Evolutionary conservation across 2,888 invertebrate species (phyloP), one percentile per base, ranked within the genome.

Genomic region (Masnerella sp.): DNA sequence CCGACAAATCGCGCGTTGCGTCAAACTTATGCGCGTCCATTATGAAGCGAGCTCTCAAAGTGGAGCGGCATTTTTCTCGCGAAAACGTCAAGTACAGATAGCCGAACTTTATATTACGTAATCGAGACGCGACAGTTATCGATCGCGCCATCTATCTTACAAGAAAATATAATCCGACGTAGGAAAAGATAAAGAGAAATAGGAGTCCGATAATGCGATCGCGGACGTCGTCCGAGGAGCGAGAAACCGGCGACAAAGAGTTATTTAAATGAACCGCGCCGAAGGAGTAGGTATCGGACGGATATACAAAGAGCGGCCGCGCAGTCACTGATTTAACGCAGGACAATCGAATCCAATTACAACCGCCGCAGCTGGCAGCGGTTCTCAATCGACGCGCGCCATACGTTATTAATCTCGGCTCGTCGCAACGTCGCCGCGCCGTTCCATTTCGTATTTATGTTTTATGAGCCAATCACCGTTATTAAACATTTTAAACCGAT

Each of bases 271-370:
- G 81, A 81, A 80, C 79, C 79, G 81, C 80, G 79, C 81, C 81
- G 80, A 78, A 79, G 78, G 79, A 82, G 70, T 75, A 80, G 81
- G 82, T 77, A 80, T 81, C 80, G 82, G 81, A 82, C 79, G 82
- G 81, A 84, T 82, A 78, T 80, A 80, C 81, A 78, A 75, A 78
- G 80, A 82, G 79, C 76, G 78, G 75, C 77, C 81, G 82, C 80
- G 83, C 83, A 84, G 86, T 85, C 84, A 83, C 86, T 85, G 85
- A 87, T 86, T 87, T 85, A 87, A 86, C 85, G 85, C 84, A 85
- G 86, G 85, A 87, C 87, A 87, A 87, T 87, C 56, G 73, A 87
- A 87, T 87, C 85, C 86, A 87, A 87, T 87, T 87, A 87, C 86
- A 85, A 85, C 80, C 81, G 82, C 84, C 82, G 83, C 80, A 78